Evolutionary conservation across 92 coral and sea anemone species (phyloP).

Genomic region (Bergia puertoricense): DNA sequence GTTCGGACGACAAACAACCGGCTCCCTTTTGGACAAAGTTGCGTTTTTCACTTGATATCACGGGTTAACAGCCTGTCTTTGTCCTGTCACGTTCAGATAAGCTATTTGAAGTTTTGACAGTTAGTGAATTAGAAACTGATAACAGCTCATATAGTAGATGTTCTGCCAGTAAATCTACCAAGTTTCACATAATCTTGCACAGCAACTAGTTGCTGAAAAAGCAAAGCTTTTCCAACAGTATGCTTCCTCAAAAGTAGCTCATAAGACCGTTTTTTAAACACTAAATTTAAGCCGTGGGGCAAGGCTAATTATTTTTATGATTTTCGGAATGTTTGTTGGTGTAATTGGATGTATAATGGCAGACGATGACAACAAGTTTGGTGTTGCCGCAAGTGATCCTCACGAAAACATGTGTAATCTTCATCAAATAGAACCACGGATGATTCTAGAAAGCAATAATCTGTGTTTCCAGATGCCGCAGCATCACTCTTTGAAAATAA

Average conservation of each 20-base stretch:
- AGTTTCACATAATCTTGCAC: not conserved
- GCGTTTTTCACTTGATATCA: not conserved
- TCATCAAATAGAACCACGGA: not conserved
- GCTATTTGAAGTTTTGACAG: no score
- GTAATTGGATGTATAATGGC: not conserved
- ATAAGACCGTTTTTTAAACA: not conserved
- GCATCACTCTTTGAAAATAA: not conserved
- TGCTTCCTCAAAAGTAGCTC: not conserved
- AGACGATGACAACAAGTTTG: not conserved
- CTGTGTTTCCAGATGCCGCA: not conserved
- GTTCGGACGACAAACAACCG: not conserved
- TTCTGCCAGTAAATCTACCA: no score
- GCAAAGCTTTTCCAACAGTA: not conserved
- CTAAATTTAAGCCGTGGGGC: no score
- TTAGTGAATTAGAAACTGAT: no score
- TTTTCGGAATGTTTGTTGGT: conserved; percentile 2
- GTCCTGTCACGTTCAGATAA: not conserved
- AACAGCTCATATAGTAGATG: no score
- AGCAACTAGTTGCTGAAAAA: not conserved
- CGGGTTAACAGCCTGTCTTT: not conserved
- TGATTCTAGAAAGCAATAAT: not conserved
- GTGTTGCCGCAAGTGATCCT: not conserved
- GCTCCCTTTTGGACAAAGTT: not conserved
- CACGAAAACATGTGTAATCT: not conserved
- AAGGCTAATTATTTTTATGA: not conserved